Conservation (phyloP, 2,113 vertebrate genomes). For the Coptodon bakossiorum region DNA sequence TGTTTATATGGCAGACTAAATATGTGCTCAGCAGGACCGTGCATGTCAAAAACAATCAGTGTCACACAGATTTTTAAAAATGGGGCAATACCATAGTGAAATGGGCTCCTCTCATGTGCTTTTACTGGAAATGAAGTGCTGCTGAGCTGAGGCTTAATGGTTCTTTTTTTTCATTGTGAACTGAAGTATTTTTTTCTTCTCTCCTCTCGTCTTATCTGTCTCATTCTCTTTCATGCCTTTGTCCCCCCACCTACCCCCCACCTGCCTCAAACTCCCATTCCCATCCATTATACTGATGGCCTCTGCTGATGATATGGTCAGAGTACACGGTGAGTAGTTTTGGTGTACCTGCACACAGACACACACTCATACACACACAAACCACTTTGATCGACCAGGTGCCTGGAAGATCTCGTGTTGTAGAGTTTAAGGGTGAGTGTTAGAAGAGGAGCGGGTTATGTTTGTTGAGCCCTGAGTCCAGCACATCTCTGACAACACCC, state of each 20-base stretch:
- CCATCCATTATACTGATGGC: slow-evolving; percentile 4
- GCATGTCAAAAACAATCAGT: neutral
- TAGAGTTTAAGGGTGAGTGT: neutral
- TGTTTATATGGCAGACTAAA: neutral
- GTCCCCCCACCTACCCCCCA: neutral
- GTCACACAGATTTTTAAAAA: neutral
- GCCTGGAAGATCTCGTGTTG: neutral
- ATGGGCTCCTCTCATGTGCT: neutral
- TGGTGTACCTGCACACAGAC: neutral
- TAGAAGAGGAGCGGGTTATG: neutral
- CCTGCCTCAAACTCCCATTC: neutral
- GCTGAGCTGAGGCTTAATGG: neutral
- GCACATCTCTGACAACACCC: neutral
- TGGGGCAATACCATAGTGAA: neutral
- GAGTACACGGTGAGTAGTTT: slow-evolving; percentile 65
- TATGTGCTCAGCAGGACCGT: neutral
- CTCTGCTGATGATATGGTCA: slow-evolving; percentile 28
- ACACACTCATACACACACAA: neutral
- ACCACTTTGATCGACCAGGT: neutral
- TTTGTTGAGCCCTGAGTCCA: neutral
- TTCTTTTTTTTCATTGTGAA: neutral
- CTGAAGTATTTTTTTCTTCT: neutral
- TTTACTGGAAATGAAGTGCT: neutral
- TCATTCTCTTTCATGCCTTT: neutral
- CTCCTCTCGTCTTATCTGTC: neutral